Evolutionary conservation across 2,888 invertebrate genomes (phyloP).

Genomic region (Odontomyia ornata): DNA sequence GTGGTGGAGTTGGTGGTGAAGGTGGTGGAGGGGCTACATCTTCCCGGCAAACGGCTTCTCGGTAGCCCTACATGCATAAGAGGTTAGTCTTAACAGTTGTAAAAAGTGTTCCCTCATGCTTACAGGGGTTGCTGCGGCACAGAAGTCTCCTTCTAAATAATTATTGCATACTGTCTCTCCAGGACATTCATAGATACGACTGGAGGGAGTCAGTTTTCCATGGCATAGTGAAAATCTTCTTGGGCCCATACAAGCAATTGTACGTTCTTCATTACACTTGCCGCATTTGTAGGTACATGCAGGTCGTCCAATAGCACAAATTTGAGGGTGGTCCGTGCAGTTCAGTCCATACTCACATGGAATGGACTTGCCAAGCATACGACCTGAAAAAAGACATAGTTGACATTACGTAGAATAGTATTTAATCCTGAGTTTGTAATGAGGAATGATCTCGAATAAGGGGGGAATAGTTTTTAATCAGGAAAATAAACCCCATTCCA

Average conservation of each 20-base stretch:
- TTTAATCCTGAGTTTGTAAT: neutral
- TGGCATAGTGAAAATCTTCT: constrained; percentile 19
- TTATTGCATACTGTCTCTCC: constrained; percentile 17
- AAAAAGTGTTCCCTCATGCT: neutral
- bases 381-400: constrained; percentile 4
- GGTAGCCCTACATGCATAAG: constrained; percentile 11
- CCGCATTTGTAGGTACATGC: constrained; percentile 35
- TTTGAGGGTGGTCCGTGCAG: constrained; percentile 36
- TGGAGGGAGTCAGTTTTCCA: constrained; percentile 17
- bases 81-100: neutral
- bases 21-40: neutral
- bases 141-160: constrained; percentile 31
- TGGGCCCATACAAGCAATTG: constrained; percentile 28
- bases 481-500: too few species aligned
- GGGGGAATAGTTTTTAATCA: too few species aligned
- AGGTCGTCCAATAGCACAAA: constrained; percentile 20
- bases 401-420: neutral
- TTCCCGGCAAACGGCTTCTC: constrained; percentile 14
- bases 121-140: constrained; percentile 7
- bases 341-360: constrained; percentile 26
- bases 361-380: constrained; percentile 19
- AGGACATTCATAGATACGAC: constrained; percentile 19
- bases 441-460: neutral
- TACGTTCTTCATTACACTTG: constrained; percentile 31
- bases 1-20: neutral